Evolutionary conservation across 2,113 vertebrate species (phyloP), one percentile per base, ranked within the genome.

Genomic region (Callipepla squamata): DNA sequence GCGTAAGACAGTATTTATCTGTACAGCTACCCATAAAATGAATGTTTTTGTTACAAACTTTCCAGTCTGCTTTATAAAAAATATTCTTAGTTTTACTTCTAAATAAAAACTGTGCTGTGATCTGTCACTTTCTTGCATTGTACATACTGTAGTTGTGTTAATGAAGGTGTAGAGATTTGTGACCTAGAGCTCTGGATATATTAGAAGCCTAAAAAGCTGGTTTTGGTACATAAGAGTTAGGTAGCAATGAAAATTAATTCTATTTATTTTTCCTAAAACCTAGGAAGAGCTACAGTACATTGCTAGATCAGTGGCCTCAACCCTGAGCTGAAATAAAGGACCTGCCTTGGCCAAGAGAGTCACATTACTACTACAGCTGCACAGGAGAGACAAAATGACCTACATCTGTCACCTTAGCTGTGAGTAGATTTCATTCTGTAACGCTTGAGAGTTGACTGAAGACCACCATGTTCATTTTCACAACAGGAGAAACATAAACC

Each of bases 61-160:
- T 92, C 73, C 85, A 93, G 91, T 93, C 96, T 96, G 95, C 83
- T 96, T 95, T 95, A 96, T 95, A 93, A 96, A 97, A 94, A 96
- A 96, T 92, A 94, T 87, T 94, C 89, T 96, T 36, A 84, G 62
- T 95, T 95, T 91, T 91, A 94, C 85, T 93, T 94, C 89, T 96
- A 96, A 96, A 96, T 94, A 96, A 96, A 96, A 96, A 96, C 95
- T 96, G 96, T 96, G 95, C 96, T 96, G 96, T 95, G 95, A 89
- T 95, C 92, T 95, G 95, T 94, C 90, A 74, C 1, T 42, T 94
- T 95, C 84, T 96, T 96, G 93, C 95, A 97, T 94, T 97, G 93
- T 95, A 95, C 94, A 95, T 94, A 94, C 93, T 91, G 81, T 18
- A 86, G 66, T 44, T 84, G 83, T 80, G 50, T 90, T 89, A 77